A percentile compares a stretch with the other conserved stretches of the same genome.
phyloP scores from a whole-genome alignment of 2,113 vertebrate genomes.

The Paradisaea rubra region DNA sequence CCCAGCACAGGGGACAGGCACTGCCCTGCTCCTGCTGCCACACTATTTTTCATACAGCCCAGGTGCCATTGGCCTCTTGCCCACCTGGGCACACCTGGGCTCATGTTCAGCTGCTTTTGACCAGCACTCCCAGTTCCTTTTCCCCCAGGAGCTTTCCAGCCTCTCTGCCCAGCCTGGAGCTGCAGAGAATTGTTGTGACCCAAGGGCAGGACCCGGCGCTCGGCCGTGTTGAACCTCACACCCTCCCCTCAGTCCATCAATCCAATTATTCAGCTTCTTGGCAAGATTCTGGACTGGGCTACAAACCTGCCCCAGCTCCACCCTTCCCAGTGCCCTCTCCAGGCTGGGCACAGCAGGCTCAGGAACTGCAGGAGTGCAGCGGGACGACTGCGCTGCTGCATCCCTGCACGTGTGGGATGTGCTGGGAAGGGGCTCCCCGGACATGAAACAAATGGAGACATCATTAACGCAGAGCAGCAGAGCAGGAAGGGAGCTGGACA shows the following conservation, averaged over 20 bases:
- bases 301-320: not conserved
- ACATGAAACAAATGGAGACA: not conserved
- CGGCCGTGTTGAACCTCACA: not conserved
- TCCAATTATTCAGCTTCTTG: not conserved
- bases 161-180: not conserved
- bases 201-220: not conserved
- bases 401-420: accelerated
- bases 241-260: not conserved
- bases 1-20: not conserved
- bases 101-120: not conserved
- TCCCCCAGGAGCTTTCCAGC: not conserved
- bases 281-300: not conserved
- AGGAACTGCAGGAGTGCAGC: not conserved
- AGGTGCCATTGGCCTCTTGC: not conserved
- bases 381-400: not conserved
- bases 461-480: not conserved
- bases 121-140: not conserved
- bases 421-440: not conserved
- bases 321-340: not conserved
- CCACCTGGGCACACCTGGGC: not conserved
- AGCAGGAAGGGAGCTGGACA: not conserved
- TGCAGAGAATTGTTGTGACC: not conserved
- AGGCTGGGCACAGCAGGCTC: not conserved
- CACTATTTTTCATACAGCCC: not conserved
- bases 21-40: not conserved